Conservation (phyloP, 2,113 vertebrate species). For the Periophthalmodon schlosseri region DNA sequence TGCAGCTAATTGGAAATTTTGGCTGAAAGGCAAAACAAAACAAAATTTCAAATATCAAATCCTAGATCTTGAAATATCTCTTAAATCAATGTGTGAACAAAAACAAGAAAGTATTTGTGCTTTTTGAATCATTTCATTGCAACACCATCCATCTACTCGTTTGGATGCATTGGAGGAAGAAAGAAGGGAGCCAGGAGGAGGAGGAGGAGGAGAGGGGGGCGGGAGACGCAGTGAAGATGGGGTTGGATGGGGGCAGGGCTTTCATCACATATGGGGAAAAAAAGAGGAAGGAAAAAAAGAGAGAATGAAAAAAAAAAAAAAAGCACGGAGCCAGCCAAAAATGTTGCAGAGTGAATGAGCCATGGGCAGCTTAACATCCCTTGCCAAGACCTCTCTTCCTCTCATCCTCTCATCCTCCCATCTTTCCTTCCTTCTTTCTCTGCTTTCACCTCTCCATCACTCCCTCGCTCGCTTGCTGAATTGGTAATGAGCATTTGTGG, state of each 20-base stretch:
- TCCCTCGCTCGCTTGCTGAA: constrained; percentile 39
- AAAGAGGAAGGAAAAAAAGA: constrained; percentile 24
- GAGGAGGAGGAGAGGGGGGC: background rate
- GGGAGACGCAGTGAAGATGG: constrained; percentile 31
- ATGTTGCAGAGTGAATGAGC: constrained; percentile 35
- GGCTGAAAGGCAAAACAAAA: background rate
- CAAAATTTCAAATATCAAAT: background rate
- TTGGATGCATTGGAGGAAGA: constrained; percentile 10
- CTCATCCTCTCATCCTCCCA: background rate
- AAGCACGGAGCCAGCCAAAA: constrained; percentile 9
- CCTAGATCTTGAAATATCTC: background rate
- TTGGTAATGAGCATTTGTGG: constrained; percentile 48
- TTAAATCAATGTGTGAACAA: background rate
- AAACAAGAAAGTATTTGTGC: constrained; percentile 8
- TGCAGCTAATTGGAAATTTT: background rate
- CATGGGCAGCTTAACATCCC: constrained; percentile 42
- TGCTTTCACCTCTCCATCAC: constrained; percentile 27
- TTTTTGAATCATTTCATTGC: constrained; percentile 18
- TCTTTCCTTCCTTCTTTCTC: background rate
- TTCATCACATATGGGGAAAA: constrained; percentile 51
- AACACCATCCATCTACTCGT: constrained; percentile 24
- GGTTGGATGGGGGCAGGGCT: constrained; percentile 65
- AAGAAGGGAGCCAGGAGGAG: constrained; percentile 1
- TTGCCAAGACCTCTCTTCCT: constrained; percentile 29
- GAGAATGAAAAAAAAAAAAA: background rate